Conservation (phyloP, 2,888 invertebrate genomes). For the Plebejus melissa region DNA sequence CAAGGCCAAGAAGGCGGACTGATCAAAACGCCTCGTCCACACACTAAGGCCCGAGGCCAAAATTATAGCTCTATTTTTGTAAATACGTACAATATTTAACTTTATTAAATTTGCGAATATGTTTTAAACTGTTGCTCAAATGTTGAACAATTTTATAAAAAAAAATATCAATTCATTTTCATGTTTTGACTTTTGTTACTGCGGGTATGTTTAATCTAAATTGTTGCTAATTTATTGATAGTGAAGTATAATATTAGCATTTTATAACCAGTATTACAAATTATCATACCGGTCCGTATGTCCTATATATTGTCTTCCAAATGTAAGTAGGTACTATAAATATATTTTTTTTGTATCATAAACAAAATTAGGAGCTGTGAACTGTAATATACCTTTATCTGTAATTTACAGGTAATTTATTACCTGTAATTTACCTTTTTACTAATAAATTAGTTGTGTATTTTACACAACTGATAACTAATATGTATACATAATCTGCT, state of each 20-base stretch:
- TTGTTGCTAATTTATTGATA: background rate
- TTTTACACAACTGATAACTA: no score
- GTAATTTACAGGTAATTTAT: no score
- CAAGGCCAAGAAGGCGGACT: constrained; percentile 61
- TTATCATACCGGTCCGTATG: background rate
- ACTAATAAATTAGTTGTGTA: background rate
- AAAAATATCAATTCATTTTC: background rate
- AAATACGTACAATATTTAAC: background rate
- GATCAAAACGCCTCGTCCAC: constrained; percentile 34
- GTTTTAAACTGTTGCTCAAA: background rate
- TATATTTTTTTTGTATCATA: background rate
- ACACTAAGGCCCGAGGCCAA: constrained; percentile 2
- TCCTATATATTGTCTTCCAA: constrained; percentile 19
- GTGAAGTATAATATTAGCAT: constrained; percentile 13
- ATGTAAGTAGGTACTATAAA: background rate
- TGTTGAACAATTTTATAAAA: background rate
- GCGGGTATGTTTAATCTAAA: background rate
- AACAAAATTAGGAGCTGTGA: background rate
- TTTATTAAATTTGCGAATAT: background rate
- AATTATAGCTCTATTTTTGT: background rate
- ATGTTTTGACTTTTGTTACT: background rate
- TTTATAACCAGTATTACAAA: constrained; percentile 13
- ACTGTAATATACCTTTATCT: background rate
- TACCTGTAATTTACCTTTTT: background rate
- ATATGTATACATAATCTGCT: no score